These are phyloP conservation scores for Aquatica leii DNA, from an alignment of 2,888 invertebrate species.

Conservation along the genomic window DNA sequence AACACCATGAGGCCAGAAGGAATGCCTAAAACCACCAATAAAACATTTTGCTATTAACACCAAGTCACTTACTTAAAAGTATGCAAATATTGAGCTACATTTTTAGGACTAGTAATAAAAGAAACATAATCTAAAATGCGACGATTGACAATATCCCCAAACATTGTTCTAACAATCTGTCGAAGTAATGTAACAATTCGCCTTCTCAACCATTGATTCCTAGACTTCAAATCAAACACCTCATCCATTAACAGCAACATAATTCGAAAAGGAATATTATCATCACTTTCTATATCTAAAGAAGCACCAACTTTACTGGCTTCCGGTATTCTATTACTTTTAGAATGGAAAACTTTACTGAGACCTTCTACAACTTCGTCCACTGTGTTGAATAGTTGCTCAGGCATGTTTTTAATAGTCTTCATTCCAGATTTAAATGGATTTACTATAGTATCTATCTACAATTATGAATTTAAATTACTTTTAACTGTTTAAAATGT, in stretches of 20 bases:
- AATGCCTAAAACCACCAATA: constrained; percentile 59
- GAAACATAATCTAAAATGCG: constrained; percentile 90
- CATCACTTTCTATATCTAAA: constrained; percentile 67
- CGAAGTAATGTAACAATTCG: constrained; percentile 78
- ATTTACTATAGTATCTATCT: constrained; percentile 61
- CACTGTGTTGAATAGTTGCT: constrained; percentile 84
- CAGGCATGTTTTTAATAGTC: constrained; percentile 88
- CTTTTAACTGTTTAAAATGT: too few species aligned
- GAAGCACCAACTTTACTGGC: constrained; percentile 60
- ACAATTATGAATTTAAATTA: constrained; percentile 32
- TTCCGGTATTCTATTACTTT: constrained; percentile 58
- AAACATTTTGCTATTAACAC: not conserved
- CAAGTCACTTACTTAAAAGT: constrained; percentile 79
- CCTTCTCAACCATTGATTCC: constrained; percentile 83
- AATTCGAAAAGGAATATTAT: constrained; percentile 83
- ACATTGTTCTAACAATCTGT: constrained; percentile 81
- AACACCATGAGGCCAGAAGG: constrained; percentile 69
- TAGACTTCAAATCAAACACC: constrained; percentile 81
- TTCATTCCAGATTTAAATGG: constrained; percentile 86
- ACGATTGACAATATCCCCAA: constrained; percentile 84
- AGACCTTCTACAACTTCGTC: constrained; percentile 85
- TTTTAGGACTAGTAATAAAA: constrained; percentile 84
- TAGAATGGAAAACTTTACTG: constrained; percentile 77
- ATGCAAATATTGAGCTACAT: constrained; percentile 86
- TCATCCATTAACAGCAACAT: constrained; percentile 83